Evolutionary conservation across 2,888 invertebrate genomes (phyloP), one percentile per base, ranked within the genome.

Genomic region (Colostygia pectinataria): DNA sequence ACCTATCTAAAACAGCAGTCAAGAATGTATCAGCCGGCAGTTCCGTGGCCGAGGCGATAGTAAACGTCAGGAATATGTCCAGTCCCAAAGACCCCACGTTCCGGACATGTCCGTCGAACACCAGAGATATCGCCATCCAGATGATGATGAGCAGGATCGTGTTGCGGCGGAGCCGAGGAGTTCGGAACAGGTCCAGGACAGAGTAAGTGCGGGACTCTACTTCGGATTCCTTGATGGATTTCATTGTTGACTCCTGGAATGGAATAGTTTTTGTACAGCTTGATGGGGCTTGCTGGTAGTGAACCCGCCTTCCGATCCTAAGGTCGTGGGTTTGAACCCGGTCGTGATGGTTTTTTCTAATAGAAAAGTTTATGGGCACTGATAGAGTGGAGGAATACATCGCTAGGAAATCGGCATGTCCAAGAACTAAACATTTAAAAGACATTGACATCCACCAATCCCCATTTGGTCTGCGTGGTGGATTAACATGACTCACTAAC

Each of bases 101-200:
- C 68, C 97, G 91, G 9, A 97, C 96, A 72, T 97, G 97, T 0
- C 96, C 96, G 68, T 97, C 96, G 77, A 97, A 96, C 0, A 96
- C 96, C 68, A 97, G 71, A 0, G 96, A 96, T 46, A 97, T 95
- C n/a, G 95, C 93, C 95, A 96, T 96, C 97, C 97, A 97, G 61
- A 97, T 95, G 1, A 96, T 63, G 59, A 96, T 95, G 13, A 97
- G 91, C 0, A 97, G 88, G 36, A 97, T 83, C 0, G 96, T 95
- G 53, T 95, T 95, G 53, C 92, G 93, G 3, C 97, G 87, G 8
- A 97, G 79, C 0, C 95, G 91, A 0, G 96, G 96, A 0, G 95
- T 95, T 65, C 85, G 93, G 77, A 97, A 96, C 0, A 97, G 91
- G 74, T 97, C 96, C 43, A 96, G 61, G 0, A 96, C 94, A 0